phyloP scores from a whole-genome alignment of 2,797 vertebrate species.

The Chromobotia macracanthus region DNA sequence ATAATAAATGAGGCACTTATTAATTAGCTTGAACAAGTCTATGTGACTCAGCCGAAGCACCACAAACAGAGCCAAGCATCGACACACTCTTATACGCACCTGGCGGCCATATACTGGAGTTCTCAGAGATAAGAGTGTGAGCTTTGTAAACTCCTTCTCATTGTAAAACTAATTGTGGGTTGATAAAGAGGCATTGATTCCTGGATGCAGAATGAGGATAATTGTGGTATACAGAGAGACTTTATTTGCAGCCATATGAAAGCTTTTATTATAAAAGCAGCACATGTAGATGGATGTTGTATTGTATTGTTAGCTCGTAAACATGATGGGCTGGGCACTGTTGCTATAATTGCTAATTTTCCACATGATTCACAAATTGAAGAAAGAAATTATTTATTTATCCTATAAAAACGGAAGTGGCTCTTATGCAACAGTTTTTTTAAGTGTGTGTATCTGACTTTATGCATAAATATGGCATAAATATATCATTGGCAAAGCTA shows the following conservation, averaged over 20 bases:
- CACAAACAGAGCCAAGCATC: conserved; percentile 30
- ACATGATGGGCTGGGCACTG: neutral
- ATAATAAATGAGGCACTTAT: conserved; percentile 58
- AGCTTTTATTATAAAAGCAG: conserved; percentile 23
- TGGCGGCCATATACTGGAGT: conserved; percentile 21
- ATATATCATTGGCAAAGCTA: too few relatives aligned
- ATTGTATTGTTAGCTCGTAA: conserved; percentile 31
- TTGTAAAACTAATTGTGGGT: conserved; percentile 34
- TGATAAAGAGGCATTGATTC: conserved; percentile 45
- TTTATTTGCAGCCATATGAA: conserved; percentile 26
- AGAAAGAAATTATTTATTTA: conserved; percentile 11
- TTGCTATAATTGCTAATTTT: conserved; percentile 33
- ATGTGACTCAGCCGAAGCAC: conserved; percentile 33
- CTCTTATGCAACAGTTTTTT: neutral
- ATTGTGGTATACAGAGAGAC: conserved; percentile 5
- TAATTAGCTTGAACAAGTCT: conserved; percentile 59
- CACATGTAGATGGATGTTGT: conserved; percentile 38
- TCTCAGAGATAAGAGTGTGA: conserved; percentile 9
- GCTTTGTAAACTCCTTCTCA: conserved; percentile 25
- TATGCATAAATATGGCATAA: too few relatives aligned
- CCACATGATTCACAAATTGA: conserved; percentile 17
- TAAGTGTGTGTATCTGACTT: conserved; percentile 24
- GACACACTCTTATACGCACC: conserved; percentile 5
- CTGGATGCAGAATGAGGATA: conserved; percentile 30
- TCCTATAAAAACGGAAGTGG: conserved; percentile 4